phyloP scores from a whole-genome alignment of 2,888 invertebrate genomes.

The Neoscelio sp. region DNA sequence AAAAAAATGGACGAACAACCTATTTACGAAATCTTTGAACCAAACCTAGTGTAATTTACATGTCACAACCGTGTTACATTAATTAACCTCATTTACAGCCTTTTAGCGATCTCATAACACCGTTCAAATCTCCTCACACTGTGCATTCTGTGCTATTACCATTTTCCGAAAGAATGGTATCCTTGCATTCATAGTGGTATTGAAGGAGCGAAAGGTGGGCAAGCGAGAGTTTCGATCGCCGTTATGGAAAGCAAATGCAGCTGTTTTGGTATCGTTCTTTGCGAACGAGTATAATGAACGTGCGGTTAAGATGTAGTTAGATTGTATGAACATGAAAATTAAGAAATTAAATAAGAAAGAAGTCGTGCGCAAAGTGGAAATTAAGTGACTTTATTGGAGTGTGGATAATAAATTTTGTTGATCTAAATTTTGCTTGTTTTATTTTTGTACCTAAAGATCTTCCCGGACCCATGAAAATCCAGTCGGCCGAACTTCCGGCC shows the following conservation, averaged over 20 bases:
- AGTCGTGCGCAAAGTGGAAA: too few relatives aligned
- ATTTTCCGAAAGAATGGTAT: slow-evolving; percentile 61
- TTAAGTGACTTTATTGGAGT: too few relatives aligned
- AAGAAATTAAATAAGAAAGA: too few relatives aligned
- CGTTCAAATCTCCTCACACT: slow-evolving; percentile 25
- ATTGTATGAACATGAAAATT: too few relatives aligned
- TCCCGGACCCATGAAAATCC: slow-evolving; percentile 88
- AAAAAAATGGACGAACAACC: slow-evolving; percentile 10
- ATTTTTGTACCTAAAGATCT: slow-evolving; percentile 86
- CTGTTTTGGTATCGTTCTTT: slow-evolving; percentile 39
- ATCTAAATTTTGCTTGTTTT: too few relatives aligned
- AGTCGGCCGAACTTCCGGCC: slow-evolving; percentile 87
- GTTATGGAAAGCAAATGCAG: slow-evolving; percentile 16
- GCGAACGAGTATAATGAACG: slow-evolving; percentile 24
- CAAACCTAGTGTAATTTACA: slow-evolving; percentile 46
- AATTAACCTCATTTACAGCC: slow-evolving; percentile 58
- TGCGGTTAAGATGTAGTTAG: too few relatives aligned
- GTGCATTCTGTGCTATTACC: slow-evolving; percentile 44
- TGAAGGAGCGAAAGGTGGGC: slow-evolving; percentile 53
- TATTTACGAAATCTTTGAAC: slow-evolving; percentile 15
- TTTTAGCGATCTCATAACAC: slow-evolving; percentile 56
- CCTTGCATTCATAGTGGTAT: slow-evolving; percentile 48
- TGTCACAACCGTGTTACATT: slow-evolving; percentile 52
- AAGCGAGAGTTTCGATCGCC: slow-evolving; percentile 59
- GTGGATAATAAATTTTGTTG: too few relatives aligned